Evolutionary conservation across 64 coral and sea anemone species (phyloP).

Genomic region (Orbicella faveolata): DNA sequence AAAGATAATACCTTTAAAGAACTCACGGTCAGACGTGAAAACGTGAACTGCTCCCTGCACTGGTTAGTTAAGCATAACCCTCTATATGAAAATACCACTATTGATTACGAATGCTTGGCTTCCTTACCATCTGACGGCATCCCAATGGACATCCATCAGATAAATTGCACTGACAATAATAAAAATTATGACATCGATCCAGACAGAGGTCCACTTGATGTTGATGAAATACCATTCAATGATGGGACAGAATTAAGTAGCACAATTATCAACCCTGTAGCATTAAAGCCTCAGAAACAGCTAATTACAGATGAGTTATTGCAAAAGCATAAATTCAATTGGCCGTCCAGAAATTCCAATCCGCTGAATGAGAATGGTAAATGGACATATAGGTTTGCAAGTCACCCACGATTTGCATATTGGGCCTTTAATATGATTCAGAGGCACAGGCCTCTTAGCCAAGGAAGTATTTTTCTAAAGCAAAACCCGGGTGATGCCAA

Average conservation of each 20-base stretch:
- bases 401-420: no score
- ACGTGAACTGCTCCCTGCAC: constrained; percentile 6
- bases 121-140: not conserved
- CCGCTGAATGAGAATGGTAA: constrained; percentile 38
- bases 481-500: no score
- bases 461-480: no score
- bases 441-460: no score
- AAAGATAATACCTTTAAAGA: constrained; percentile 45
- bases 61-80: constrained; percentile 47
- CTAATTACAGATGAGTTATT: constrained; percentile 35
- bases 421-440: no score
- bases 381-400: no score
- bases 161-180: not conserved
- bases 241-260: constrained; percentile 35
- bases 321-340: constrained; percentile 22
- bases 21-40: not conserved
- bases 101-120: not conserved
- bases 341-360: not conserved
- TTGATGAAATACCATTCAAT: constrained; percentile 39
- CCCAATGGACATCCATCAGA: constrained; percentile 5
- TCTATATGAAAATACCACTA: constrained; percentile 36
- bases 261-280: constrained; percentile 12
- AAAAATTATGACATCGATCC: constrained; percentile 6
- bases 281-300: constrained; percentile 25
- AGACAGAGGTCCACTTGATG: constrained; percentile 40